Conservation (phyloP, 1,140 invertebrate genomes). For the Sitophilus oryzae region DNA sequence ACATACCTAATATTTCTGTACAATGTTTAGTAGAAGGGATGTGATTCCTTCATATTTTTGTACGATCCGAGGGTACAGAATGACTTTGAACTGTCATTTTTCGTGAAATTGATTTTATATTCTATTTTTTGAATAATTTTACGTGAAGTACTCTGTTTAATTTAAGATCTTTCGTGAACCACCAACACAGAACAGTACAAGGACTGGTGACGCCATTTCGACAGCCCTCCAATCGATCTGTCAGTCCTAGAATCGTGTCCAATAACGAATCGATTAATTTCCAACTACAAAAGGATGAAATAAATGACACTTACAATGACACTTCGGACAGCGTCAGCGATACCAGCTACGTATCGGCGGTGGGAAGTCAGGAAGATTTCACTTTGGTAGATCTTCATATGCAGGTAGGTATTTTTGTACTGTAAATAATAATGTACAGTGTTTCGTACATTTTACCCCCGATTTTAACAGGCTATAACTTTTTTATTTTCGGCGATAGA, state of each 20-base stretch:
- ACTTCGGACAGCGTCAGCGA: constrained; percentile 70
- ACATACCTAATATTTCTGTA: too few species aligned
- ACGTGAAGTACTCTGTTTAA: too few species aligned
- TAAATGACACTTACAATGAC: constrained; percentile 44
- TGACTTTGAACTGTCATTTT: too few species aligned
- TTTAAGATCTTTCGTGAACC: neutral
- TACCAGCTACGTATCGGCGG: constrained; percentile 85
- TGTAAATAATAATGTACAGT: neutral
- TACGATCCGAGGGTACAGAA: too few species aligned
- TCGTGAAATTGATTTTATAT: too few species aligned
- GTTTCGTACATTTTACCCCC: neutral
- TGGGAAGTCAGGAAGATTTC: constrained; percentile 90
- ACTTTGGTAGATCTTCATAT: constrained; percentile 89
- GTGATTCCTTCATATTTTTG: too few species aligned
- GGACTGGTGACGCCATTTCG: constrained; percentile 40
- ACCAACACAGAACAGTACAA: constrained; percentile 25
- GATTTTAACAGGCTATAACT: neutral
- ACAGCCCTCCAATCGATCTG: constrained; percentile 28
- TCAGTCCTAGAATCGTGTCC: constrained; percentile 29
- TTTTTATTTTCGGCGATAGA: too few species aligned
- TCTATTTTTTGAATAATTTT: too few species aligned
- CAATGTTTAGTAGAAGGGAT: too few species aligned
- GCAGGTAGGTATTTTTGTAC: too few species aligned
- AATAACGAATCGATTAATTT: constrained; percentile 1
- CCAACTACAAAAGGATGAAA: constrained; percentile 7